phyloP scores from a whole-genome alignment of 2,888 invertebrate genomes.

The Conchocele bisecta region DNA sequence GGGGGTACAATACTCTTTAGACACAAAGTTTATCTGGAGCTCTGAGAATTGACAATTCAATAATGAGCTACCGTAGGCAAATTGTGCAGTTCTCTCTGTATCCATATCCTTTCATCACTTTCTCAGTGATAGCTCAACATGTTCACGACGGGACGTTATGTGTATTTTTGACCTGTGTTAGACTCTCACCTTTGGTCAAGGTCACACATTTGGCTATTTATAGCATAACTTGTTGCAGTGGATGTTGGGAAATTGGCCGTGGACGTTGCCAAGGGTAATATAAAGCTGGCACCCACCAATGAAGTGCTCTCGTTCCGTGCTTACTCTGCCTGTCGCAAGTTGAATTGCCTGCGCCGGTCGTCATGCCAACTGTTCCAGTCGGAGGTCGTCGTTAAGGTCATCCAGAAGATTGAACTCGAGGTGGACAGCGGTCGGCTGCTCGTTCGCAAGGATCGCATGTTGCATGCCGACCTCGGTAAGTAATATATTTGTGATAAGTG shows the following conservation, averaged over 20 bases:
- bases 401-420: conserved; percentile 88
- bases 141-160: no score
- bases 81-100: no score
- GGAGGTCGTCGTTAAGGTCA: conserved; percentile 86
- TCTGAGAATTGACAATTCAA: no score
- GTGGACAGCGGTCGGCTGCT: conserved; percentile 90
- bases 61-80: no score
- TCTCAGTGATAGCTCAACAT: no score
- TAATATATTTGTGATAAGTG: no score
- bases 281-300: conserved; percentile 79
- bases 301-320: conserved; percentile 82
- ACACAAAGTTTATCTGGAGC: no score
- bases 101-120: no score
- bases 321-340: conserved; percentile 79
- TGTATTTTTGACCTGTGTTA: no score
- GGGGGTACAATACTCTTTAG: no score
- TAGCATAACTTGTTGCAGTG: conserved; percentile 72
- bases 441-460: conserved; percentile 90
- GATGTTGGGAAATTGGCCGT: conserved; percentile 76
- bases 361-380: conserved; percentile 87
- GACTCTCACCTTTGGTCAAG: no score
- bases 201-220: no score
- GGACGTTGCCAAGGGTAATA: conserved; percentile 49
- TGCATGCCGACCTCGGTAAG: conserved; percentile 91
- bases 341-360: conserved; percentile 80